Evolutionary conservation across 2,113 vertebrate genomes (phyloP).

Genomic region (Bos javanicus): DNA sequence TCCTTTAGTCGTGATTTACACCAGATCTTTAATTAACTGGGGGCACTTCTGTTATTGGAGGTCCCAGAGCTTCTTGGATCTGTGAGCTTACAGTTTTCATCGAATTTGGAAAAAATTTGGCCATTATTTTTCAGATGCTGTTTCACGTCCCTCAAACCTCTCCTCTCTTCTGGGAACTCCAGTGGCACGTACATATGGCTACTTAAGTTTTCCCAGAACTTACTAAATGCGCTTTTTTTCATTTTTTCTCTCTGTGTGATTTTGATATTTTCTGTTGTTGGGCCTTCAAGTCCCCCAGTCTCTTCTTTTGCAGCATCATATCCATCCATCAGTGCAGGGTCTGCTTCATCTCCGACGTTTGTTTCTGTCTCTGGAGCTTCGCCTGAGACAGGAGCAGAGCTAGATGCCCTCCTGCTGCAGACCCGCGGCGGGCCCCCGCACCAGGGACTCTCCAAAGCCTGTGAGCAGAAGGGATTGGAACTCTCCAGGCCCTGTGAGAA

Average conservation of each 20-base stretch:
- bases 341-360: not conserved
- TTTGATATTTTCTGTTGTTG: not conserved
- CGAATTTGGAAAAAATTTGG: not conserved
- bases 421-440: no score
- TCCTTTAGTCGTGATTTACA: not conserved
- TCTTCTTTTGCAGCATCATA: no score
- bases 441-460: not conserved
- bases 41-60: not conserved
- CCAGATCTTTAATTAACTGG: not conserved
- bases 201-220: not conserved
- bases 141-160: not conserved
- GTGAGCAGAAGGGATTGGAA: rapidly evolving
- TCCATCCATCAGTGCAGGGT: not conserved
- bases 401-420: not conserved
- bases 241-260: not conserved
- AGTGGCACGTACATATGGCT: rapidly evolving
- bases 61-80: not conserved
- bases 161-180: not conserved
- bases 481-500: not conserved
- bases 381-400: not conserved
- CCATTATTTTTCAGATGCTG: not conserved
- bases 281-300: not conserved
- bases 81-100: not conserved
- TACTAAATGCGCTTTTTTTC: not conserved
- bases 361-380: not conserved